Percentiles rank a stretch among this genome's conserved stretches.
phyloP scores from a whole-genome alignment of 2,888 invertebrate species.

The Cepaea hortensis region DNA sequence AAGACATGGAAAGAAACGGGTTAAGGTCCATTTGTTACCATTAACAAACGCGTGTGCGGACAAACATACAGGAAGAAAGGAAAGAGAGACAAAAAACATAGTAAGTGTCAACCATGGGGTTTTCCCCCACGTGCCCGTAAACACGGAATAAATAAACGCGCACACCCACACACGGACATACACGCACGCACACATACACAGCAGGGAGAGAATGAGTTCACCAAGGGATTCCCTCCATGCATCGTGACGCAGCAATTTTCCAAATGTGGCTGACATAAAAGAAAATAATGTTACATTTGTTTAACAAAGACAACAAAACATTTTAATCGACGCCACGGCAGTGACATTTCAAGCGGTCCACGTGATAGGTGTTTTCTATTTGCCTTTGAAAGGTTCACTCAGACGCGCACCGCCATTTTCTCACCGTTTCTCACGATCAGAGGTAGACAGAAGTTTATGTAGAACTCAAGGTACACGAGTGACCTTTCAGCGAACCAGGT shows the following conservation, averaged over 20 bases:
- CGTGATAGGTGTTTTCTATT: background rate
- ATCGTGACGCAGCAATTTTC: background rate
- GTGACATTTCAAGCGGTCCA: slow-evolving; percentile 1
- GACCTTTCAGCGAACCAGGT: background rate
- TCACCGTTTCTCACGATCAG: background rate
- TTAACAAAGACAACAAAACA: background rate
- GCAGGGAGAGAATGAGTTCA: background rate
- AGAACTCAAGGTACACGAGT: background rate
- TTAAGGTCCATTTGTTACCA: too few species aligned
- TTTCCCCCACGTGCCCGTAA: too few species aligned
- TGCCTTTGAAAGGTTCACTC: background rate
- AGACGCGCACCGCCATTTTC: background rate
- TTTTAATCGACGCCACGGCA: background rate
- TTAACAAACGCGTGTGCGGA: too few species aligned
- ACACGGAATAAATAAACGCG: too few species aligned
- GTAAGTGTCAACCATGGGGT: too few species aligned
- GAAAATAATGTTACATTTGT: too few species aligned
- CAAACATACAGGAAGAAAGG: too few species aligned
- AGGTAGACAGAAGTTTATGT: background rate
- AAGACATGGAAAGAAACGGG: too few species aligned
- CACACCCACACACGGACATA: too few species aligned
- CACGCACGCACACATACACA: too few species aligned
- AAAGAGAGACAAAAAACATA: too few species aligned
- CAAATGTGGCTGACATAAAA: too few species aligned
- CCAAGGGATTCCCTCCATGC: background rate